phyloP scores from a whole-genome alignment of 2,888 invertebrate species.

The Pyrrhia umbra region DNA sequence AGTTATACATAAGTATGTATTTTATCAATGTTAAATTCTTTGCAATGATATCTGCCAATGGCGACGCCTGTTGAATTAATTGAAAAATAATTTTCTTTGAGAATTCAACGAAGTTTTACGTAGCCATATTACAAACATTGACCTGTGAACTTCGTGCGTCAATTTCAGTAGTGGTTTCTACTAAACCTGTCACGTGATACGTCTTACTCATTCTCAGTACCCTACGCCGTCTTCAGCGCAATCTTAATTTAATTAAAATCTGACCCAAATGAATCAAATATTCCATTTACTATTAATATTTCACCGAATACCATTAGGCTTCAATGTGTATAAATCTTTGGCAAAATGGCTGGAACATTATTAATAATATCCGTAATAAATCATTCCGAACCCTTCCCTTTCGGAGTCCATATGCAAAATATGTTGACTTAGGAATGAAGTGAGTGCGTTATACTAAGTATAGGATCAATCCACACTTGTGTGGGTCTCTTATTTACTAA shows the following conservation, averaged over 20 bases:
- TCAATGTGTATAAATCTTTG: conserved; percentile 52
- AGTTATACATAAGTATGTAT: too few species aligned
- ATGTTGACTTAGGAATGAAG: conserved; percentile 37
- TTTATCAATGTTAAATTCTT: too few species aligned
- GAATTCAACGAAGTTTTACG: background rate
- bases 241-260: conserved; percentile 59
- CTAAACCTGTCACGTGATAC: conserved; percentile 47
- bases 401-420: conserved; percentile 38
- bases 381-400: conserved; percentile 51
- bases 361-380: conserved; percentile 57
- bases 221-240: conserved; percentile 32
- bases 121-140: conserved; percentile 6
- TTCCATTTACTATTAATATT: conserved; percentile 68
- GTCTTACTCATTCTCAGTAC: conserved; percentile 38
- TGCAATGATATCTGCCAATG: too few species aligned
- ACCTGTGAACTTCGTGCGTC: conserved; percentile 14
- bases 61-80: too few species aligned
- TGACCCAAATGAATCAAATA: conserved; percentile 52
- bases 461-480: background rate
- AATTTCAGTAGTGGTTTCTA: conserved; percentile 15
- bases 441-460: background rate
- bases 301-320: conserved; percentile 64
- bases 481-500: background rate
- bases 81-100: too few species aligned
- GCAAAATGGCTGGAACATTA: conserved; percentile 47